Base-by-base conservation (phyloP, 2,888 invertebrate species). In the Dryomyza anilis region DNA sequence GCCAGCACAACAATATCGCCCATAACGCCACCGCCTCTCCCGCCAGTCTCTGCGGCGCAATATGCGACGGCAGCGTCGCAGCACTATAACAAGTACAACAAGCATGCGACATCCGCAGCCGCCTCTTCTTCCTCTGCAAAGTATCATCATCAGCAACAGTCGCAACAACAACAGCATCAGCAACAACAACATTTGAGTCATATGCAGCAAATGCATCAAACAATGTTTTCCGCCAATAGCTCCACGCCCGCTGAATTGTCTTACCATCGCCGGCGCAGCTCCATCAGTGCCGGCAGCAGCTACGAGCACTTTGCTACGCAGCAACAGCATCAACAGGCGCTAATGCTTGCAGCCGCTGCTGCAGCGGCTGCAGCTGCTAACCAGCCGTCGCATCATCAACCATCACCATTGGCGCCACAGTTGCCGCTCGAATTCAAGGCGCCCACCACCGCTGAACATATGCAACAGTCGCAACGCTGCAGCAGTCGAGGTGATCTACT, bases 1-100 rank as follows among this genome's bases (percentile, higher is more conserved):
- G 76, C 84, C 30, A 79, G 81, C 55, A 81, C 83, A 23, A 83
- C 83, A 16, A 83, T 83, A 71, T 83, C 83, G 3, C 83, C 83
- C 1, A 78, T 83, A 48, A 83, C 81, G n/a, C 81, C 82, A 23
- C 78, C 80, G 2, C 69, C 77, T 63, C 73, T 78, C 3, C 72
- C 69, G 27, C 70, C 69, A 33, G 64, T 53, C 5, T 69, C 72
- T 0, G 72, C 74, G 0, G 67, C 74, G 1, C 67, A 67, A 16
- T 68, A 69, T 33, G 50, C 46, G 21, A 39, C 33, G n/a, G 29
- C 39, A 16, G 60, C 39, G n/a, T 60, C 29, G 43, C 30, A 25
- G 3, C 16, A 25, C 14, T n/a, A 39, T n/a, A n/a, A n/a, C n/a
- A n/a, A 55, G 6, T 30, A 21, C 53, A 52, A 27, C 61, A 61